Conservation (phyloP, 2,888 invertebrate species). For the Drepana falcataria region DNA sequence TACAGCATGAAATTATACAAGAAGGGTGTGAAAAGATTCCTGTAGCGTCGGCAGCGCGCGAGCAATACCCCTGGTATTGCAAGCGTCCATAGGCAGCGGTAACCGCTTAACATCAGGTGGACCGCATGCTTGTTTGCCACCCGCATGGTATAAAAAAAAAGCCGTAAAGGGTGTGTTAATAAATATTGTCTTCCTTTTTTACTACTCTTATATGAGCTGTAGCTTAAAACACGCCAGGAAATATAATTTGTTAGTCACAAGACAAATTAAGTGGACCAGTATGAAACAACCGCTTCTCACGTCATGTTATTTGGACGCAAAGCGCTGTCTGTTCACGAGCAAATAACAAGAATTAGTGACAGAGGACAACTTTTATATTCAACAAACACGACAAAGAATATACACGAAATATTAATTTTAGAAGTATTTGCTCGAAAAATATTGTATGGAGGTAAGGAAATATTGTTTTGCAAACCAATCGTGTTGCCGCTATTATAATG, state of each 20-base stretch:
- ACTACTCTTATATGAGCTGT: too few species aligned
- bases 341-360: constrained; percentile 55
- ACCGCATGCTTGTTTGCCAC: too few species aligned
- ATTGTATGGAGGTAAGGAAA: constrained; percentile 17
- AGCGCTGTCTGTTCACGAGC: constrained; percentile 40
- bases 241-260: not conserved
- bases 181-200: too few species aligned
- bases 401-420: constrained; percentile 35
- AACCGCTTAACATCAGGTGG: too few species aligned
- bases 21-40: too few species aligned
- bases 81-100: too few species aligned
- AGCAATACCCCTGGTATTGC: too few species aligned
- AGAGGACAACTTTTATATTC: constrained; percentile 30
- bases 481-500: too few species aligned
- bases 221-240: not conserved
- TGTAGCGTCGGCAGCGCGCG: too few species aligned
- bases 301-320: constrained; percentile 6
- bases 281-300: not conserved
- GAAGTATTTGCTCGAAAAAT: constrained; percentile 44
- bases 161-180: too few species aligned
- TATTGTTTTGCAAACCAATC: not conserved
- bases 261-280: not conserved
- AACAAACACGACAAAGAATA: constrained; percentile 39
- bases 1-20: too few species aligned
- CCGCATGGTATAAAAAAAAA: too few species aligned